Evolutionary conservation across 2,797 vertebrate species (phyloP).

Genomic region (Hydrocynus forskahlii): DNA sequence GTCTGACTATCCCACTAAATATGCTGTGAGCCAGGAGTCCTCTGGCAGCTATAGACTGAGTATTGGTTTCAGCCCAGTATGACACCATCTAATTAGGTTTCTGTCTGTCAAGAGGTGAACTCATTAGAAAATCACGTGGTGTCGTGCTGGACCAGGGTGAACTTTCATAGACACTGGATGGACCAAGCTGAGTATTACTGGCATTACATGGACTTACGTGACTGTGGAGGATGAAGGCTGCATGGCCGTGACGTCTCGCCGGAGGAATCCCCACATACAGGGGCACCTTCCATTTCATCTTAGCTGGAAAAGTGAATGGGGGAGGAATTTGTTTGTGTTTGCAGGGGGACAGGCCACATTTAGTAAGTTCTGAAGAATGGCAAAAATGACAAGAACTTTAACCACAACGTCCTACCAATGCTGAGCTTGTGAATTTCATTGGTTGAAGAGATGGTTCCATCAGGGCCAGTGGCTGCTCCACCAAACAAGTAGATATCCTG

Average conservation of each 20-base stretch:
- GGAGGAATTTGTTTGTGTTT: background rate
- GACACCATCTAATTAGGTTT: background rate
- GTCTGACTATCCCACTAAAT: background rate
- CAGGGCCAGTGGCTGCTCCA: constrained; percentile 62
- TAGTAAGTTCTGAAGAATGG: background rate
- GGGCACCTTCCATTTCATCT: constrained; percentile 83
- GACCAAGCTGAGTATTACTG: background rate
- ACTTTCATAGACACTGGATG: background rate
- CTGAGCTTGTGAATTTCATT: constrained; percentile 81
- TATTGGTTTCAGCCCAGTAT: background rate
- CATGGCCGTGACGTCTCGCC: constrained; percentile 70
- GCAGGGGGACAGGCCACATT: background rate
- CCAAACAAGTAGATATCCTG: constrained; percentile 82
- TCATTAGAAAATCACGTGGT: background rate
- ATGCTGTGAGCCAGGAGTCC: background rate
- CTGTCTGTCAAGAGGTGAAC: background rate
- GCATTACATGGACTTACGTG: constrained; percentile 65
- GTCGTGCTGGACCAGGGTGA: background rate
- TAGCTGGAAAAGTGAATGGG: constrained; percentile 64
- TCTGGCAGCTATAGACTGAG: background rate
- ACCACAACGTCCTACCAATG: constrained; percentile 67
- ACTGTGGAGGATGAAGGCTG: constrained; percentile 79
- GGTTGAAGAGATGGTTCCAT: constrained; percentile 62
- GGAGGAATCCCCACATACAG: constrained; percentile 80
- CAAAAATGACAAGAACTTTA: background rate